These are phyloP conservation scores for Lutraria lutraria DNA, from an alignment of 2,888 invertebrate species.

Conservation along the genomic window DNA sequence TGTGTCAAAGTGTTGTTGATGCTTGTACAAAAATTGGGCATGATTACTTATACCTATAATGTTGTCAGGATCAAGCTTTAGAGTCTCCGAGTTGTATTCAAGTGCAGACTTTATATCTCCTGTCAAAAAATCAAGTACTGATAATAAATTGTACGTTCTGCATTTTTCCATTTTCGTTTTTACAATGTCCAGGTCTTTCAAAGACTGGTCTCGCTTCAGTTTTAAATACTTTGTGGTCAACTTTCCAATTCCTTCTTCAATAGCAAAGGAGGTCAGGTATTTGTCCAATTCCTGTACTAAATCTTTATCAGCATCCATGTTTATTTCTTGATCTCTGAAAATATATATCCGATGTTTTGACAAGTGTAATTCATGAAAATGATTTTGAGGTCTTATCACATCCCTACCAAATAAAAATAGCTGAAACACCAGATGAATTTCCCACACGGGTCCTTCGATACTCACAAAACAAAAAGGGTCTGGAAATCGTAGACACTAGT, in stretches of 20 bases:
- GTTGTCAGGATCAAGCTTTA: constrained; percentile 7
- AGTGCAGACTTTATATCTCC: constrained; percentile 36
- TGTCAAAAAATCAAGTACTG: constrained; percentile 37
- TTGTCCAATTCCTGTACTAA: neutral
- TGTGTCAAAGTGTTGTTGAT: neutral
- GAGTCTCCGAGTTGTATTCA: constrained; percentile 18
- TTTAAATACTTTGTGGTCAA: neutral
- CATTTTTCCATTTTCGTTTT: constrained; percentile 42
- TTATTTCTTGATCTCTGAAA: neutral
- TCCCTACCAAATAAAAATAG: too few relatives aligned
- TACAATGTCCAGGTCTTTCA: neutral
- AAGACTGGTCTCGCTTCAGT: neutral
- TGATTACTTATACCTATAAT: constrained; percentile 38
- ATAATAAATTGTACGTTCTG: constrained; percentile 41
- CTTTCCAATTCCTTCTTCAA: neutral
- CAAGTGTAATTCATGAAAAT: too few relatives aligned
- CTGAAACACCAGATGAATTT: too few relatives aligned
- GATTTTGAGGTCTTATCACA: too few relatives aligned
- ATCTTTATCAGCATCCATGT: constrained; percentile 25
- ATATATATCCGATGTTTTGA: too few relatives aligned
- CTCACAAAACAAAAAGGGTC: too few relatives aligned
- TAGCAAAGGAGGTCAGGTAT: constrained; percentile 9
- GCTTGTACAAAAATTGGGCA: constrained; percentile 36
- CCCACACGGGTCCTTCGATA: too few relatives aligned
- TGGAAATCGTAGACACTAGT: too few relatives aligned